These are phyloP conservation scores for Caenorhabditis imperialis DNA, from an alignment of 2,888 invertebrate species.

Conservation along the genomic window DNA sequence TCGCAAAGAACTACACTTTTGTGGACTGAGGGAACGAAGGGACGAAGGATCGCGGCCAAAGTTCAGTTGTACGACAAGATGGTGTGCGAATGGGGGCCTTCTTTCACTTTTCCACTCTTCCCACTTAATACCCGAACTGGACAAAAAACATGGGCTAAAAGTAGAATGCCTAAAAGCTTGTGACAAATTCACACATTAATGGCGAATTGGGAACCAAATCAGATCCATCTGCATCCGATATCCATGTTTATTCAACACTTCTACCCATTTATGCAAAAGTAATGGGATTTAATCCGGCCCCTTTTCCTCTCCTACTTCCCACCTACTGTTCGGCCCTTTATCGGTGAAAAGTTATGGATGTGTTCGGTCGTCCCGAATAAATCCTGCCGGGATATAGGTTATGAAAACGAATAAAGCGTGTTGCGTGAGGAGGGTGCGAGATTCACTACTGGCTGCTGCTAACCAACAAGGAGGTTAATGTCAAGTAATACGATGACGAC, in stretches of 20 bases:
- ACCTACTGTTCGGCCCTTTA: too few relatives aligned
- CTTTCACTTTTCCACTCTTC: constrained; percentile 1
- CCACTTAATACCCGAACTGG: constrained; percentile 14
- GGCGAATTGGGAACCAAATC: too few relatives aligned
- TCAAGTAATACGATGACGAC: constrained; percentile 13
- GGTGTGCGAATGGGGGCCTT: constrained; percentile 19
- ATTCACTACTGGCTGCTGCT: constrained; percentile 5
- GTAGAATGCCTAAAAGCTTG: too few relatives aligned
- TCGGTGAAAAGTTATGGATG: too few relatives aligned
- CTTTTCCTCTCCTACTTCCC: constrained; percentile 11
- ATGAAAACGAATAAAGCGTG: constrained; percentile 30
- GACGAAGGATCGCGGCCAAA: constrained; percentile 9
- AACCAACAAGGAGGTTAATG: constrained; percentile 28
- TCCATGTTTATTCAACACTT: constrained; percentile 54
- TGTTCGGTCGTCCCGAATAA: constrained; percentile 29
- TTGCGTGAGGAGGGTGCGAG: not conserved
- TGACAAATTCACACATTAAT: too few relatives aligned
- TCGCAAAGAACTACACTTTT: not conserved
- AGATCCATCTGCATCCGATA: too few relatives aligned
- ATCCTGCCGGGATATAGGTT: constrained; percentile 50
- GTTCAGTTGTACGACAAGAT: constrained; percentile 13
- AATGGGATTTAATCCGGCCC: constrained; percentile 42
- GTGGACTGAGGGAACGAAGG: not conserved
- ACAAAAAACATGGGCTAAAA: constrained; percentile 2
- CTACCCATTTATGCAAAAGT: constrained; percentile 54